Conservation (phyloP, 64 coral and sea anemone genomes). For the Porites australiensis region DNA sequence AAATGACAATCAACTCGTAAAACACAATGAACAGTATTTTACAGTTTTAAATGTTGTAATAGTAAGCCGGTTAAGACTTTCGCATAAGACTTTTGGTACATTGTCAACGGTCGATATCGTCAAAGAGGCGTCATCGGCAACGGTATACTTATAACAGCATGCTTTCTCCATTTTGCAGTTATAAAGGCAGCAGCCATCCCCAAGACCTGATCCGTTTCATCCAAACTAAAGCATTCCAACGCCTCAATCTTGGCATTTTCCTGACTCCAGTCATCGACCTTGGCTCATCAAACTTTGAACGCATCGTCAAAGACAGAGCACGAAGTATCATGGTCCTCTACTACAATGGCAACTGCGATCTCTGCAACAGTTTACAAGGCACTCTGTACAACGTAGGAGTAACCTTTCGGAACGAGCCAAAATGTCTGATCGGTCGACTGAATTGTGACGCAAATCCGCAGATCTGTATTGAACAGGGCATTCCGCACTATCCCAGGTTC, state of each 20-base stretch:
- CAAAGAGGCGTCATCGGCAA: too few relatives aligned
- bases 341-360: slow-evolving; percentile 85
- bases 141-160: too few relatives aligned
- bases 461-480: slow-evolving; percentile 75
- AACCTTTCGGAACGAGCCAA: slow-evolving; percentile 90
- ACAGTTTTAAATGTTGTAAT: too few relatives aligned
- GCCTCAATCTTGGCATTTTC: slow-evolving; percentile 73
- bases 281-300: slow-evolving; percentile 90
- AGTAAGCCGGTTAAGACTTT: too few relatives aligned
- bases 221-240: slow-evolving; percentile 66
- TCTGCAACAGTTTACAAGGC: slow-evolving; percentile 77
- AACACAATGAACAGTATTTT: too few relatives aligned
- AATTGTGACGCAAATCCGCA: slow-evolving; percentile 77
- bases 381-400: slow-evolving; percentile 47
- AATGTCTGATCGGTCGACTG: slow-evolving; percentile 82
- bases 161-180: slow-evolving; percentile 40
- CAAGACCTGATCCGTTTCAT: slow-evolving; percentile 88
- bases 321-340: slow-evolving; percentile 84
- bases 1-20: too few relatives aligned
- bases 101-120: too few relatives aligned
- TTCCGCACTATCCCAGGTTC: slow-evolving; percentile 92
- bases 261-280: slow-evolving; percentile 84
- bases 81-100: too few relatives aligned
- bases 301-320: slow-evolving; percentile 83
- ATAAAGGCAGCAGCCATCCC: slow-evolving; percentile 68